Conservation (phyloP, 2,797 vertebrate genomes). For the Galaxias olidus region DNA sequence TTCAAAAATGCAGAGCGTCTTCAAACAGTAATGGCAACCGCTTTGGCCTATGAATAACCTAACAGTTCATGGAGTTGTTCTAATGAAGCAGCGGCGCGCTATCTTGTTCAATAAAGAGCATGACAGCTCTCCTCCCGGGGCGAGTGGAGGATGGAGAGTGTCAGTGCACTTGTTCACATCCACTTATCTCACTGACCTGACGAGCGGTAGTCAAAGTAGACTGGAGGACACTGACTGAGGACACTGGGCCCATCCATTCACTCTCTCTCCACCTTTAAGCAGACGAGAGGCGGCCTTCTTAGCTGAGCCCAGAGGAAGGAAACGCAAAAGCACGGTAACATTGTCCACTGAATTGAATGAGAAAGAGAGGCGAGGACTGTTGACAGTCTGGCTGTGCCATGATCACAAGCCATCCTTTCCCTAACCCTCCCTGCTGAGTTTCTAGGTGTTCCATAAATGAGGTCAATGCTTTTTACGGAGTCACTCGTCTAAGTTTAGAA, state of each 20-base stretch:
- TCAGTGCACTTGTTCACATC: not conserved
- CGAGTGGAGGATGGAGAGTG: not conserved
- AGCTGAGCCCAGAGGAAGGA: not conserved
- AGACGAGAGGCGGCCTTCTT: not conserved
- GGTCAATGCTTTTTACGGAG: constrained; percentile 23
- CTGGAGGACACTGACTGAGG: not conserved
- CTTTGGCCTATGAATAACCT: too few relatives aligned
- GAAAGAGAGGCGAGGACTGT: not conserved
- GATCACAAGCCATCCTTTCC: constrained; percentile 22
- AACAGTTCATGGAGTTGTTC: too few relatives aligned
- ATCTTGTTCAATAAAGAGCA: too few relatives aligned
- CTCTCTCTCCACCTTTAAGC: not conserved
- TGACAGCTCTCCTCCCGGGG: not conserved
- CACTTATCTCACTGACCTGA: constrained; percentile 6
- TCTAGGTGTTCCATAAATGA: constrained; percentile 27
- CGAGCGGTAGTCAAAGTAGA: not conserved
- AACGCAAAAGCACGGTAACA: not conserved
- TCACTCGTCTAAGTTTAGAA: constrained; percentile 24
- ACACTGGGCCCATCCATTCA: constrained; percentile 1
- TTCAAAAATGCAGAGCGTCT: too few relatives aligned
- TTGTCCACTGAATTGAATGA: not conserved
- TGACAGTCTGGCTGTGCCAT: constrained; percentile 22
- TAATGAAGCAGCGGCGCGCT: too few relatives aligned
- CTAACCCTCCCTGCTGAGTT: constrained; percentile 18
- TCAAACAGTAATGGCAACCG: too few relatives aligned